Base-by-base conservation (phyloP, 1,140 invertebrate genomes). In the Drosophila orena region DNA sequence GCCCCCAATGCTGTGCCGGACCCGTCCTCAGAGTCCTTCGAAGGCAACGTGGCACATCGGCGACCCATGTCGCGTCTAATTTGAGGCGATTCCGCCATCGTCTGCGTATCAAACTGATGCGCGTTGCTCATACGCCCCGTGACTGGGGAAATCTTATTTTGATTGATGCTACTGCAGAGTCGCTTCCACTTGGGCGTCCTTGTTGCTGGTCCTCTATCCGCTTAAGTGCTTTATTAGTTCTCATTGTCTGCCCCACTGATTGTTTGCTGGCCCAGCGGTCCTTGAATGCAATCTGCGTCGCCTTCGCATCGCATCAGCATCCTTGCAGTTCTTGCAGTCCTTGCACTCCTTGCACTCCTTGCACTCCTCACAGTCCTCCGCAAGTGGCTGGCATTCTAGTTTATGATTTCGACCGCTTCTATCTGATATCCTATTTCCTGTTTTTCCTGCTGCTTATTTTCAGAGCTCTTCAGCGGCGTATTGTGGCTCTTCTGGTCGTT, bases 201-300 rank as follows among this genome's bases (percentile, higher is more conserved):
- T 57, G 47, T 55, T 77, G 57, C 47, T 75, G 62, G 62, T 79
- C 62, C 53, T 72, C 73, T 68, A 89, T 83, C 76, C 68, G 57
- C 79, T 88, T 79, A 77, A 84, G 77, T 89, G 69, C 84, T 84
- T 84, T 89, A 89, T 89, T 90, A 72, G 85, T 89, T 89, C 72
- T 78, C 84, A 89, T 89, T 89, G 84, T 89, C 80, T 84, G 80
- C 77, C 44, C 57, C 60, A 73, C 57, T 58, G 61, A 69, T 54
- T 79, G 81, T 74, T 76, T 61, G 61, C 71, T 53, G 56, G 56
- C 44, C 60, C 59, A 68, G 61, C 72, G 62, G 62, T 76, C 72
- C 61, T 66, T 76, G 71, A 40, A 76, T 65, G 72, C 72, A 76
- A 66, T 76, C 72, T 76, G 46, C 72, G 71, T 75, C 72, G 73